Base-by-base conservation (phyloP, 2,888 invertebrate genomes). In the Ephialtes manifestator region DNA sequence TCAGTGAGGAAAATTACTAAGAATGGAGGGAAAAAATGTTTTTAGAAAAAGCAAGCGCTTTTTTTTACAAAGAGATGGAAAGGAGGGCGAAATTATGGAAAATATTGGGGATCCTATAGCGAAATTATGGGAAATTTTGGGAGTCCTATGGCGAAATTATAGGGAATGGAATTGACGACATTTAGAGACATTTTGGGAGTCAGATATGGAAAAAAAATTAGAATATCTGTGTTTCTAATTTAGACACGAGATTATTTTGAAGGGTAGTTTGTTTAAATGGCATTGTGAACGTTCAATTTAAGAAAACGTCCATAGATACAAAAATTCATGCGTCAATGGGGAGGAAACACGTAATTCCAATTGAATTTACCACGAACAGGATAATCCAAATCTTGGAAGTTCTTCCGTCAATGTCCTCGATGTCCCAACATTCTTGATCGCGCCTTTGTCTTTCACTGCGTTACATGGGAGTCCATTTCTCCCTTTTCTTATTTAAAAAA, bases 331-430 rank as follows among this genome's bases (percentile, higher is more conserved):
- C 76, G 65, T 13, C n/a, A 46, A 55, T 53, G 24, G 31, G 51
- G 2, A 24, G 39, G 20, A 24, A 71, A 71, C 20, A 71, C 63
- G 72, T 58, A 80, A 72, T 63, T 74, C 55, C 18, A 55, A 71
- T 72, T 67, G 71, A 71, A 72, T 82, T 82, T 82, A 82, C 82
- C 82, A 72, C 77, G 76, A 8, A 55, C 55, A 53, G 65, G 65
- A 63, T 65, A 72, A 63, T 43, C 18, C 46, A 63, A 15, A n/a
- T 18, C n/a, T 39, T 67, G 63, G 39, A 5, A 70, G 68, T 7
- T 72, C 58, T 13, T 65, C 13, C 15, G 28, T 71, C 65, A 13
- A 55, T 10, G 8, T 39, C 31, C 51, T 31, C 18, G 53, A 53
- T 10, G 39, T 8, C 10, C 10, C 8, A 39, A 39, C 10, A 10